Evolutionary conservation across 2,113 vertebrate species (phyloP).

Genomic region (Carassius auratus): DNA sequence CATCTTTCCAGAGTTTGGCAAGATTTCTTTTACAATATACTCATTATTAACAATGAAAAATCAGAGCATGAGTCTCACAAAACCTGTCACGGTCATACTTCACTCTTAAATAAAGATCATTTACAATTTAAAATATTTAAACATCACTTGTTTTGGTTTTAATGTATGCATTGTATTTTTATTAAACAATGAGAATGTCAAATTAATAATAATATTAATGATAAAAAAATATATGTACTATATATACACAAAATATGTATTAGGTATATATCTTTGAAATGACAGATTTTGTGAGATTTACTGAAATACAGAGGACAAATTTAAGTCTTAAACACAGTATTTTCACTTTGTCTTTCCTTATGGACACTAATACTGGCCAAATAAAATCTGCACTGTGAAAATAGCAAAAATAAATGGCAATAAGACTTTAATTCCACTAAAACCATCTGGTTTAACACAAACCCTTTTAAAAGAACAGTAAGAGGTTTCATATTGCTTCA

Average conservation of each 20-base stretch:
- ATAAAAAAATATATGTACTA: background rate
- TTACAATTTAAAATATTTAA: no score
- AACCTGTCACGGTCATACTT: no score
- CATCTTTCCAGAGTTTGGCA: no score
- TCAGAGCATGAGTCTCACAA: no score
- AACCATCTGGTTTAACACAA: background rate
- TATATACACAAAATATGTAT: background rate
- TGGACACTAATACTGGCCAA: background rate
- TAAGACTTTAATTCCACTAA: background rate
- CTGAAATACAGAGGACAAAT: background rate
- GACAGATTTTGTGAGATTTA: background rate
- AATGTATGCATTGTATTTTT: no score
- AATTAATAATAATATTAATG: no score
- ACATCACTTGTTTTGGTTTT: no score
- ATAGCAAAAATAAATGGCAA: slow-evolving; percentile 10
- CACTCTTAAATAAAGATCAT: no score
- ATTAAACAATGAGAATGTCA: no score
- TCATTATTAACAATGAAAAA: no score
- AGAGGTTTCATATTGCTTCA: slow-evolving; percentile 42
- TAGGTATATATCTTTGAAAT: no score
- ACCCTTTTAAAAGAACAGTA: background rate
- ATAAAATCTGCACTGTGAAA: background rate
- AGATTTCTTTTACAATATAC: no score
- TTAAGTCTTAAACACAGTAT: slow-evolving; percentile 27
- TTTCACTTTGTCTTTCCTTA: background rate